Conservation (phyloP, 2,113 vertebrate species). For the Chloebia gouldiae region DNA sequence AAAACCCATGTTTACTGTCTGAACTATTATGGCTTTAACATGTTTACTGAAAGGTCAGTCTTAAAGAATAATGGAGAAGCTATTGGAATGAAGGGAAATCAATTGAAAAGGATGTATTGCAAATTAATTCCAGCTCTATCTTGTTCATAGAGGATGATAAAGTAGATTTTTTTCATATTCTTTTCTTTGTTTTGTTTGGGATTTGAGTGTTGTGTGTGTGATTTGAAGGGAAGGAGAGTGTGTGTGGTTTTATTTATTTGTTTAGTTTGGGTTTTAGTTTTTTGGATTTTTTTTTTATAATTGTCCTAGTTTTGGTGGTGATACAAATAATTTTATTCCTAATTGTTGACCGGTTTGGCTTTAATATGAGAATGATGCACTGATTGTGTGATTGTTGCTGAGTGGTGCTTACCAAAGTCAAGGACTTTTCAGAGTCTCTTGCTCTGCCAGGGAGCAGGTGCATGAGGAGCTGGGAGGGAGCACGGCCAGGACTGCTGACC, state of each 20-base stretch:
- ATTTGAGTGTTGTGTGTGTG: accelerated
- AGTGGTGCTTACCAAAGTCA: background rate
- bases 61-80: background rate
- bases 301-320: background rate
- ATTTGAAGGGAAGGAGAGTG: background rate
- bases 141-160: background rate
- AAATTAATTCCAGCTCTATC: background rate
- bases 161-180: background rate
- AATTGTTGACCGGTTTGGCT: background rate
- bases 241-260: background rate
- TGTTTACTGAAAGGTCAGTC: slow-evolving; percentile 1
- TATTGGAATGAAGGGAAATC: background rate
- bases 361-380: background rate
- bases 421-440: background rate
- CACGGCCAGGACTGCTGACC: background rate
- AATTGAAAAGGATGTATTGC: background rate
- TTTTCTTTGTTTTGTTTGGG: background rate
- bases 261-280: background rate
- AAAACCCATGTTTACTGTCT: background rate
- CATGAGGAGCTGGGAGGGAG: background rate
- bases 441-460: background rate
- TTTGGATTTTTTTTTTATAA: background rate
- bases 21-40: background rate
- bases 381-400: background rate
- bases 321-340: background rate